Evolutionary conservation across 2,113 vertebrate species (phyloP), one percentile per base, ranked within the genome.

Genomic region (Glaucidium brasilianum): DNA sequence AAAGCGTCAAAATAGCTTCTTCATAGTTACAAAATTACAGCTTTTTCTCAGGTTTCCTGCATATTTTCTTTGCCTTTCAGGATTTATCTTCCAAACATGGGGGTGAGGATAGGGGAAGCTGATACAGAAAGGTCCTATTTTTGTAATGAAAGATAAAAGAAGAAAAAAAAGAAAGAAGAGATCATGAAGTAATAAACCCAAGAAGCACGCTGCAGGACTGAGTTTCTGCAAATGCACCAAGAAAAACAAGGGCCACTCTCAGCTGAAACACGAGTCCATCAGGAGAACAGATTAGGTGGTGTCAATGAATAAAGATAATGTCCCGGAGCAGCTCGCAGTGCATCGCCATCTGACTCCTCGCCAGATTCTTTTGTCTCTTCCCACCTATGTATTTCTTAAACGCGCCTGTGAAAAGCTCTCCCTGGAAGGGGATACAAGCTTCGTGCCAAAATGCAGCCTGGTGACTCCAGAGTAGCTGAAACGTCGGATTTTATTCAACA

Each of bases 271-370:
- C 7, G 72, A 95, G 86, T 15, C 86, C 74, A 4, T 34, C 90
- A 45, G 88, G 88, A 85, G 84, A 15, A 3, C 64, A 92, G 96
- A 97, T 95, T 82, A 92, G 80, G 50, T 8, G 17, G 77, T 68
- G 80, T 73, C 95, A 34, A 73, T 58, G 88, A 95, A 94, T 90
- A 92, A 82, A 94, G 92, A 94, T 89, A 72, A 85, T 0, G 73
- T 56, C 72, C 91, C 41, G 6, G 76, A 37, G 86, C 92, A 66
- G 96, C 47, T 73, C 85, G 19, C 23, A 5, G 56, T 26, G 92
- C 80, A 63, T 74, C 53, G 56, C 96, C 89, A 84, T 56, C 96
- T 9, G 18, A 49, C 63, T 79, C 96, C 62, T 37, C 3, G 39
- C 15, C 4, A 20, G 23, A 13, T 53, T 41, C 77, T 86, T 97